Percentiles rank a stretch among this genome's conserved stretches.
These are phyloP conservation scores for Miniopterus natalensis DNA, from an alignment of 2,113 vertebrate species.

Conservation along the genomic window DNA sequence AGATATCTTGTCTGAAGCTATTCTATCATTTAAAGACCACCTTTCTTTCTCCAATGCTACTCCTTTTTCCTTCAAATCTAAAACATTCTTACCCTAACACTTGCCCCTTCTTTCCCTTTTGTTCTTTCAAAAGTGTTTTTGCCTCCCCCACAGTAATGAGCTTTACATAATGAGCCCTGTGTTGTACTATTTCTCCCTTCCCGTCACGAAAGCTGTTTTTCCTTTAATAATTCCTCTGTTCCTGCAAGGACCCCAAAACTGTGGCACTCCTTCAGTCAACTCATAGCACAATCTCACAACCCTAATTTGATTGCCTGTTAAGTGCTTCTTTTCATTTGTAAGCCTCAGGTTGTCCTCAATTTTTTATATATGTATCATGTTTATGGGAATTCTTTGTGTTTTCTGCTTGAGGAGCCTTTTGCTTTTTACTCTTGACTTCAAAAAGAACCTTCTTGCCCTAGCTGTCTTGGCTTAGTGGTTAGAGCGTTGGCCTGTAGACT, in stretches of 20 bases:
- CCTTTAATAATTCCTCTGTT: background rate
- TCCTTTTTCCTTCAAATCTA: background rate
- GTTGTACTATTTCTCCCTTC: background rate
- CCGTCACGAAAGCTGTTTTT: background rate
- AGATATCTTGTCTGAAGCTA: background rate
- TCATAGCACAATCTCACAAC: background rate
- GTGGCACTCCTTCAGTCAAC: background rate
- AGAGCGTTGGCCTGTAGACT: too few relatives aligned
- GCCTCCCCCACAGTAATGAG: background rate
- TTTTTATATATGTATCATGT: background rate
- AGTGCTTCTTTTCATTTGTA: background rate
- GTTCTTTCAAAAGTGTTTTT: background rate
- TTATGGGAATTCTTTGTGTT: background rate
- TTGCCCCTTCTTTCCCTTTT: background rate
- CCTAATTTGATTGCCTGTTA: background rate
- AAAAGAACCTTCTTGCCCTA: background rate
- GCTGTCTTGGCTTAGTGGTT: too few relatives aligned
- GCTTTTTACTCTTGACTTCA: background rate
- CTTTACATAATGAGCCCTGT: background rate
- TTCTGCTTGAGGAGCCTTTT: background rate
- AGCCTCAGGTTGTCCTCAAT: background rate
- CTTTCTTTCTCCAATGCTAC: background rate
- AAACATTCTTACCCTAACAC: background rate
- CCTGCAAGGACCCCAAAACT: background rate
- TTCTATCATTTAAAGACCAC: background rate